Evolutionary conservation across 2,888 invertebrate species (phyloP).

Genomic region (Enchytraeus crypticus): DNA sequence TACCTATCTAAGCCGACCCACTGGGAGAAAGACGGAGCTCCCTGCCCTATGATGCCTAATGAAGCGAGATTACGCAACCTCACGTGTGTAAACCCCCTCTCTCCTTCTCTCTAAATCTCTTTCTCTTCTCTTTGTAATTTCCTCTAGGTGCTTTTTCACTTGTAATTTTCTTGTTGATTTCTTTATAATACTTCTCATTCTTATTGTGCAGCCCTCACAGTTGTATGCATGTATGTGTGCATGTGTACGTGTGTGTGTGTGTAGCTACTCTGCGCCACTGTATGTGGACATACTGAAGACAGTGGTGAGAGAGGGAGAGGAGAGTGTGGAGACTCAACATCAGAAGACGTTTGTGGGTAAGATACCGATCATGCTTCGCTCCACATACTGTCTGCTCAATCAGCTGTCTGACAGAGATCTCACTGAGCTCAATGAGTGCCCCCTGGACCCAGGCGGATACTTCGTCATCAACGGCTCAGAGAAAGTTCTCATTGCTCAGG

Average conservation of each 20-base stretch:
- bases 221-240: background rate
- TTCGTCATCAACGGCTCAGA: slow-evolving; percentile 99
- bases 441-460: slow-evolving; percentile 97
- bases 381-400: slow-evolving; percentile 88
- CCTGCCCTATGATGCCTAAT: slow-evolving; percentile 98
- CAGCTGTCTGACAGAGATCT: slow-evolving; percentile 96
- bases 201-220: no score
- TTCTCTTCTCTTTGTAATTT: no score
- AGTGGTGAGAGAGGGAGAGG: slow-evolving; percentile 74
- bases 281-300: slow-evolving; percentile 99
- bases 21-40: slow-evolving; percentile 99
- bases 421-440: slow-evolving; percentile 97
- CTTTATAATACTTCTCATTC: no score
- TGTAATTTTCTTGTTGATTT: no score
- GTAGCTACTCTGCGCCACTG: slow-evolving; percentile 83
- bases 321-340: slow-evolving; percentile 68
- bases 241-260: slow-evolving; percentile 2
- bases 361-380: slow-evolving; percentile 98
- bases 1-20: slow-evolving; percentile 98
- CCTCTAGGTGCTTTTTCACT: no score
- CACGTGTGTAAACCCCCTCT: slow-evolving; percentile 53
- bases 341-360: slow-evolving; percentile 70
- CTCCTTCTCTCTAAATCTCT: no score
- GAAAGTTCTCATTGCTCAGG: slow-evolving; percentile 94
- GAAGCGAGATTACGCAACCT: slow-evolving; percentile 93